These are phyloP conservation scores for Drosophila vallismaia DNA, from an alignment of 2,888 invertebrate genomes.

Conservation along the genomic window DNA sequence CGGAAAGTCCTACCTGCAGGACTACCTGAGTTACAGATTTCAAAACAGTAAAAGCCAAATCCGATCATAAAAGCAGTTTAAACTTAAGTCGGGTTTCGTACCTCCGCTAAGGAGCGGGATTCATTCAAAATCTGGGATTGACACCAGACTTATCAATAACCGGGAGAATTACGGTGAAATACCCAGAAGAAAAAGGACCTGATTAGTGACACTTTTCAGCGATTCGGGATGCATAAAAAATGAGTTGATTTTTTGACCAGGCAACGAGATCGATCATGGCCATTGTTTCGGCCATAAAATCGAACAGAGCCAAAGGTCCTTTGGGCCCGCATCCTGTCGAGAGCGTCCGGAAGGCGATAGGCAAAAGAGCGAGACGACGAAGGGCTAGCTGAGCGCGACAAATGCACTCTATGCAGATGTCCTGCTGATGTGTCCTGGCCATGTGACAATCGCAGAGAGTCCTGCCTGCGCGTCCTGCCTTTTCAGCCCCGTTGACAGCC, in stretches of 20 bases:
- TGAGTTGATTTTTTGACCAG: slow-evolving; percentile 23
- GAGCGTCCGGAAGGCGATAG: slow-evolving; percentile 7
- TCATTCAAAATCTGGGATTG: slow-evolving; percentile 69
- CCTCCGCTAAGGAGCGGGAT: slow-evolving; percentile 57
- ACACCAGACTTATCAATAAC: slow-evolving; percentile 66
- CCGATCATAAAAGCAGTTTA: slow-evolving; percentile 56
- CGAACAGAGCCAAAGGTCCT: slow-evolving; percentile 2
- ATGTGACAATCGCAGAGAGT: slow-evolving; percentile 31
- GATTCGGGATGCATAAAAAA: slow-evolving; percentile 55
- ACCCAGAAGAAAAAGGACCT: slow-evolving; percentile 17
- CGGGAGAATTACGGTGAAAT: slow-evolving; percentile 42
- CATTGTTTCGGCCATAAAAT: slow-evolving; percentile 55
- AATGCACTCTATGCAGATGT: slow-evolving; percentile 49
- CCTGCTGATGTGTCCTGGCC: slow-evolving; percentile 52
- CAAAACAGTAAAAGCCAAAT: slow-evolving; percentile 33
- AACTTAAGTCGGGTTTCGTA: slow-evolving; percentile 44
- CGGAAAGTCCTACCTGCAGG: background rate
- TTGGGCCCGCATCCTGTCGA: slow-evolving; percentile 31
- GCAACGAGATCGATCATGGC: slow-evolving; percentile 65
- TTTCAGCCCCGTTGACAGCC: slow-evolving; percentile 61
- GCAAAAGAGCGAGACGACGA: slow-evolving; percentile 24
- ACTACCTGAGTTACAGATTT: background rate
- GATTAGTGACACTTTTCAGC: slow-evolving; percentile 16
- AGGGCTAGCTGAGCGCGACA: slow-evolving; percentile 60
- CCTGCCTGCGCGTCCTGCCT: slow-evolving; percentile 15